Evolutionary conservation across 1,140 invertebrate species (phyloP).

Genomic region (Rhagoletis zephyria): DNA sequence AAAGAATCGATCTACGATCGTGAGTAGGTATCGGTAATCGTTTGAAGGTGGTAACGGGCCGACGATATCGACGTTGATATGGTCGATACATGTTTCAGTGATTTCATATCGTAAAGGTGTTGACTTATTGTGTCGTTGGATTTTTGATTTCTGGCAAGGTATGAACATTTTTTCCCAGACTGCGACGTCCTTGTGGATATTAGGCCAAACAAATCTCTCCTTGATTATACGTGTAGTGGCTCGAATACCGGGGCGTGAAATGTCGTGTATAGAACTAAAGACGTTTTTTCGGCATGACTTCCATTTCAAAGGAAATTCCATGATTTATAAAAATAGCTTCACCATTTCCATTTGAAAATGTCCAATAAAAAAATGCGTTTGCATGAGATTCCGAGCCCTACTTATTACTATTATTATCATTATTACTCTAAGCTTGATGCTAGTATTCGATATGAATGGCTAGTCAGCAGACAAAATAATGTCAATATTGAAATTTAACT

Average conservation of each 20-base stretch:
- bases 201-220: neutral
- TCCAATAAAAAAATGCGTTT: too few relatives aligned
- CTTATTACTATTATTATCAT: too few relatives aligned
- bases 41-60: constrained; percentile 22
- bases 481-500: too few relatives aligned
- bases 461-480: too few relatives aligned
- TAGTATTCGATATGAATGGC: too few relatives aligned
- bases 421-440: too few relatives aligned
- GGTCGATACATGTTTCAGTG: neutral
- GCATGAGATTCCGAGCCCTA: too few relatives aligned
- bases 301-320: too few relatives aligned
- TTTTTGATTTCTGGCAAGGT: constrained; percentile 45
- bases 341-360: too few relatives aligned
- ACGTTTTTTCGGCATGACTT: constrained; percentile 4
- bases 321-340: too few relatives aligned
- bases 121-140: constrained; percentile 42
- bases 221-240: neutral
- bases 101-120: neutral
- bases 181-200: constrained; percentile 34
- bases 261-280: constrained; percentile 48
- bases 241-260: constrained; percentile 20
- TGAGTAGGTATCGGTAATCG: constrained; percentile 59
- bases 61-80: too few relatives aligned
- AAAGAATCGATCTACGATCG: constrained; percentile 63
- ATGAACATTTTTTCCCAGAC: neutral